phyloP scores from a whole-genome alignment of 2,888 invertebrate species.

The Oligia strigilis region DNA sequence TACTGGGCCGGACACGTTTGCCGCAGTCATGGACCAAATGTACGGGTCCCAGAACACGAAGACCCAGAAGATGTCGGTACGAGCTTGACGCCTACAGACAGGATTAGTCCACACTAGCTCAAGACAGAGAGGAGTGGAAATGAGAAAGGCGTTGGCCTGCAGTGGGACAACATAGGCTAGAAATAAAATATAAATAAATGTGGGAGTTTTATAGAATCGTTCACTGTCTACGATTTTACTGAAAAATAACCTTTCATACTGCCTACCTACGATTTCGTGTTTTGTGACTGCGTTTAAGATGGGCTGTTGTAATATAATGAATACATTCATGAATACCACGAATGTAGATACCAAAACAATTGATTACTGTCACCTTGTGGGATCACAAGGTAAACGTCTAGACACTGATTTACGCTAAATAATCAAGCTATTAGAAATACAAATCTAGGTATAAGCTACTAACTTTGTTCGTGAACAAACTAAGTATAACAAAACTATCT shows the following conservation, averaged over 20 bases:
- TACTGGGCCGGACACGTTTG: neutral
- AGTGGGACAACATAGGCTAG: neutral
- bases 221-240: neutral
- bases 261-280: neutral
- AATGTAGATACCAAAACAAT: neutral
- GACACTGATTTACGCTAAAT: conserved; percentile 6
- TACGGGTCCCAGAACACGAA: neutral
- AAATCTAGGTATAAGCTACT: neutral
- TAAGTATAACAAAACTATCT: neutral
- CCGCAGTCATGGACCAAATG: no score
- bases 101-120: no score
- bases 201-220: neutral
- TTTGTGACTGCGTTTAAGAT: neutral
- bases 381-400: neutral
- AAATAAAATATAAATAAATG: neutral
- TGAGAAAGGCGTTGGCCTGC: neutral
- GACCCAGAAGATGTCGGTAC: no score
- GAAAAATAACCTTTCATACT: neutral
- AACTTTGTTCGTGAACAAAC: conserved; percentile 13
- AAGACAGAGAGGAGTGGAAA: neutral
- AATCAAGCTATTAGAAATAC: neutral
- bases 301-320: no score
- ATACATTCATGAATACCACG: neutral
- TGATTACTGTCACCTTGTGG: neutral
- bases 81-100: no score